Base-by-base conservation (phyloP, 1,140 invertebrate genomes). In the Polypedilum pembai region DNA sequence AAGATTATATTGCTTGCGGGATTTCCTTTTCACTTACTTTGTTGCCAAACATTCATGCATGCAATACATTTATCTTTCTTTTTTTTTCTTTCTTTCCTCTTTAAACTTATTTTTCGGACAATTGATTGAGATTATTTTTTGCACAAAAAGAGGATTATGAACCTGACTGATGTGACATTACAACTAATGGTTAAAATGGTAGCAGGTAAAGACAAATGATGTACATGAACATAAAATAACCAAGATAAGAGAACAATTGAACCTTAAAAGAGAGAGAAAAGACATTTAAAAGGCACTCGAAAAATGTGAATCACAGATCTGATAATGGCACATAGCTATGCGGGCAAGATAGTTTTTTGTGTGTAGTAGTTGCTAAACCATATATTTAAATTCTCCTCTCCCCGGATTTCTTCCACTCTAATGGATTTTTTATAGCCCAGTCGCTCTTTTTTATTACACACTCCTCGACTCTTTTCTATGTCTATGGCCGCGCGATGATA, bases 361-460 rank as follows among this genome's bases (percentile, higher is more conserved):
- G 45, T 12, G n/a, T 56, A 12, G 45, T 33, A 33, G 24, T 33
- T 56, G 45, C 45, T 56, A n/a, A 56, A 56, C 45, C n/a, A 15
- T 56, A 56, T 56, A 56, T 56, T 56, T 56, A 56, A 56, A 56
- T 56, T 56, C 45, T 56, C n/a, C 3, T 56, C 12, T 56, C 12
- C 45, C 65, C 24, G 24, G 24, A 33, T 33, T 33, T 33, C 24
- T 33, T 33, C 24, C 24, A 33, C 24, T 20, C 65, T 69, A 69
- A 69, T 69, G 65, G 65, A 69, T 69, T 69, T 69, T 69, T 69
- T 69, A 69, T 69, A 20, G 65, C 65, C 10, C 17, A 69, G 65
- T 21, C 65, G 65, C 65, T 20, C 20, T 69, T 69, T 69, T 69
- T 21, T 69, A 18, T 69, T 21, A 21, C 20, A 18, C 65, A 69